A percentile compares a stretch with the other conserved stretches of the same genome.
These are phyloP conservation scores for Aphis gossypii DNA, from an alignment of 1,140 invertebrate species.

Conservation along the genomic window DNA sequence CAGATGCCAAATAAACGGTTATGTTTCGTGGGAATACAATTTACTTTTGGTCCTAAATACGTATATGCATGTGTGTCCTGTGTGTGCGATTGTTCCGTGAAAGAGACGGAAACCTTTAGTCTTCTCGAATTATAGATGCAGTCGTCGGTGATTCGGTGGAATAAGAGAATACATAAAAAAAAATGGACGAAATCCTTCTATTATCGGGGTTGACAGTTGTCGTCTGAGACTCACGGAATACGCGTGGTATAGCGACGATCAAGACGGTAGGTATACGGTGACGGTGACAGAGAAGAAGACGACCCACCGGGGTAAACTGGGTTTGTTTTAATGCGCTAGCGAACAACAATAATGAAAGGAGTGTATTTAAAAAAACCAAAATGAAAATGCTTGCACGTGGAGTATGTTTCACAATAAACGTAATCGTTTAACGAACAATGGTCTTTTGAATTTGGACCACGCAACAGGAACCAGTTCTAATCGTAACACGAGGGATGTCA, in stretches of 20 bases:
- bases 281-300: neutral
- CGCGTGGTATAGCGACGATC: too few species aligned
- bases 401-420: slow-evolving; percentile 28
- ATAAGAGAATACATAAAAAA: neutral
- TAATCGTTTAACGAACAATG: slow-evolving; percentile 22
- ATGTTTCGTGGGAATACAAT: slow-evolving; percentile 8
- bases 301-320: neutral
- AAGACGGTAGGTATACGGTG: neutral
- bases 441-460: neutral
- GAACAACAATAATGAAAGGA: slow-evolving; percentile 22
- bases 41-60: neutral
- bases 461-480: slow-evolving; percentile 36
- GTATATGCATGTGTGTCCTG: neutral
- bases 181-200: slow-evolving; percentile 28
- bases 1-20: slow-evolving; percentile 6
- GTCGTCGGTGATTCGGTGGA: neutral
- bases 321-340: slow-evolving; percentile 10
- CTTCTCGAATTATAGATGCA: neutral
- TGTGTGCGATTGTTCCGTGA: neutral
- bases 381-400: slow-evolving; percentile 17
- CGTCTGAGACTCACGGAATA: neutral
- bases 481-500: slow-evolving; percentile 13
- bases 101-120: slow-evolving; percentile 16
- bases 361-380: neutral
- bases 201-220: slow-evolving; percentile 4